phyloP scores from a whole-genome alignment of 2,888 invertebrate species.

The Acronicta aceris region DNA sequence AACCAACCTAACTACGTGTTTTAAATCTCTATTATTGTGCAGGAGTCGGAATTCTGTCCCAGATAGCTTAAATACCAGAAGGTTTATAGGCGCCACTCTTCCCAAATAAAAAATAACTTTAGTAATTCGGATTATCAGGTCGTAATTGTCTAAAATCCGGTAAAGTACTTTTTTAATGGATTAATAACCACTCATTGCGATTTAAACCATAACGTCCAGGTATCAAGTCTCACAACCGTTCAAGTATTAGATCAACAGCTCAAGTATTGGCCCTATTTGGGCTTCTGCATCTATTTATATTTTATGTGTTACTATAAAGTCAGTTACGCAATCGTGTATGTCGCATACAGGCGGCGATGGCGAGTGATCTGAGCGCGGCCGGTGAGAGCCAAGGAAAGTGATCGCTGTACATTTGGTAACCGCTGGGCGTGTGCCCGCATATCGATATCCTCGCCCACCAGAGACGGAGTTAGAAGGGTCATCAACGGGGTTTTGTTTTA shows the following conservation, averaged over 20 bases:
- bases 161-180: no score
- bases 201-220: no score
- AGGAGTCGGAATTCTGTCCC: constrained; percentile 15
- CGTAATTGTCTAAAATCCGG: no score
- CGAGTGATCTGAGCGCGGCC: constrained; percentile 37
- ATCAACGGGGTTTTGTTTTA: neutral
- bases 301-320: constrained; percentile 2
- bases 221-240: no score
- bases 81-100: neutral
- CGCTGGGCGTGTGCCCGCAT: constrained; percentile 59
- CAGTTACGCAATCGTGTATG: constrained; percentile 49
- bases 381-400: constrained; percentile 86
- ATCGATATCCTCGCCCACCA: constrained; percentile 62
- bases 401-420: constrained; percentile 81
- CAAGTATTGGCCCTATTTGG: neutral
- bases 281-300: constrained; percentile 22
- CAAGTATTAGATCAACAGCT: no score
- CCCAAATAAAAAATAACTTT: neutral
- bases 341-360: constrained; percentile 33
- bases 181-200: no score
- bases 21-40: constrained; percentile 14
- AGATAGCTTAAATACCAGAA: constrained; percentile 14
- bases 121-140: no score
- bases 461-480: constrained; percentile 57
- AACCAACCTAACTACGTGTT: constrained; percentile 33